phyloP scores from a whole-genome alignment of 2,113 vertebrate genomes.

The Oreochromis aureus region DNA sequence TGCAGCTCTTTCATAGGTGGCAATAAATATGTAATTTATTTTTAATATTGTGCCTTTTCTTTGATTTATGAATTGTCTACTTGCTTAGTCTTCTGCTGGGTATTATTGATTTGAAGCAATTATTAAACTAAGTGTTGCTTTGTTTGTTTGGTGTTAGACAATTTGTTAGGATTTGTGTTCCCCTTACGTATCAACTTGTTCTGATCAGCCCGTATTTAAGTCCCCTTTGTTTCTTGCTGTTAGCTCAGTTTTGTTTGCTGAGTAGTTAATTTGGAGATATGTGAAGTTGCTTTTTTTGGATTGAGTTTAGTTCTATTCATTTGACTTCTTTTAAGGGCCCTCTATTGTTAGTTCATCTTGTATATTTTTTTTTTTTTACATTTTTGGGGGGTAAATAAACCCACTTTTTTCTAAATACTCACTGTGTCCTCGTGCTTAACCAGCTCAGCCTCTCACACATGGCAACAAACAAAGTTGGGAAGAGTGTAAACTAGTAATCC shows the following conservation, averaged over 20 bases:
- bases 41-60: too few species aligned
- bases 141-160: not conserved
- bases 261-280: not conserved
- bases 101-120: not conserved
- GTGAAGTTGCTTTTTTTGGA: not conserved
- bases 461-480: not conserved
- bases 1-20: not conserved
- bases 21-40: too few species aligned
- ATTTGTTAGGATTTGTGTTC: not conserved
- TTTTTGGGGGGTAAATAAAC: not conserved
- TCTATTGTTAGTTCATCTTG: not conserved
- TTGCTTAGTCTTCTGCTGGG: fast-evolving
- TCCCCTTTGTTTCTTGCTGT: not conserved
- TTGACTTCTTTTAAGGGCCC: not conserved
- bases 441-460: not conserved
- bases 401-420: not conserved
- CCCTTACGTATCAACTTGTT: not conserved
- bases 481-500: not conserved
- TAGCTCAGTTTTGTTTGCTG: not conserved
- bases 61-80: not conserved
- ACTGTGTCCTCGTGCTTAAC: not conserved
- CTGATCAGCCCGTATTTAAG: not conserved
- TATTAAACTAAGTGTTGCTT: not conserved
- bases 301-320: not conserved
- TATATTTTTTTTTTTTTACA: not conserved